These are phyloP conservation scores for Spodoptera frugiperda DNA, from an alignment of 1,140 invertebrate genomes.

Conservation along the genomic window DNA sequence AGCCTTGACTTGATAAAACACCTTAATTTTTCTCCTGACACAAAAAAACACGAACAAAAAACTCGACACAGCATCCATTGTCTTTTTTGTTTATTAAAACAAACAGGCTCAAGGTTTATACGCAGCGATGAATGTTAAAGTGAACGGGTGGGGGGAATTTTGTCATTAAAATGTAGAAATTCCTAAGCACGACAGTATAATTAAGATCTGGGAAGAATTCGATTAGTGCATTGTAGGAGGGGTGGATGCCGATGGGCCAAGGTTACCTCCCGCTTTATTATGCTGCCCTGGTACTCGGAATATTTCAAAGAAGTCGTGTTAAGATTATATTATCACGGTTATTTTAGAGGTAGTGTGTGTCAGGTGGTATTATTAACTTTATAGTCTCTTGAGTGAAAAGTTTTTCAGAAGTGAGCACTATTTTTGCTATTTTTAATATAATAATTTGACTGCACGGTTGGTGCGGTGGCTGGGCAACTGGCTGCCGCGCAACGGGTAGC, in stretches of 20 bases:
- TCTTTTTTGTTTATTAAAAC: constrained; percentile 23
- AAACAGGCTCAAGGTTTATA: constrained; percentile 3
- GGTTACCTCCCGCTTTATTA: constrained; percentile 9
- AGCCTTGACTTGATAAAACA: constrained; percentile 7
- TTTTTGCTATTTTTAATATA: too few species aligned
- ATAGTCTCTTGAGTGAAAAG: too few species aligned
- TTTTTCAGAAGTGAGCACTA: too few species aligned
- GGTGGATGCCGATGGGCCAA: constrained; percentile 30
- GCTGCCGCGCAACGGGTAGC: too few species aligned
- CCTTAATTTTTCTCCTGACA: constrained; percentile 1
- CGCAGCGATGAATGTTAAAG: constrained; percentile 18
- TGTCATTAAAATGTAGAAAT: constrained; percentile 11
- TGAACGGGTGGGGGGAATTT: neutral
- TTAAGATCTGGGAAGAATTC: constrained; percentile 30
- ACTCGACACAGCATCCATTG: neutral
- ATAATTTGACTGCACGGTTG: too few species aligned
- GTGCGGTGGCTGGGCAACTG: too few species aligned
- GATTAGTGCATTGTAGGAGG: constrained; percentile 17
- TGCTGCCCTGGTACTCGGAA: neutral
- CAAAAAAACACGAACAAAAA: constrained; percentile 17
- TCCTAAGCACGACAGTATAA: constrained; percentile 34
- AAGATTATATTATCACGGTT: neutral
- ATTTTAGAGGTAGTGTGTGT: too few species aligned
- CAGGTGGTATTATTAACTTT: too few species aligned
- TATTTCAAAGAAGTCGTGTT: constrained; percentile 1